These are phyloP conservation scores for Brachypalpus laphriformis DNA, from an alignment of 2,888 invertebrate species.

Conservation along the genomic window DNA sequence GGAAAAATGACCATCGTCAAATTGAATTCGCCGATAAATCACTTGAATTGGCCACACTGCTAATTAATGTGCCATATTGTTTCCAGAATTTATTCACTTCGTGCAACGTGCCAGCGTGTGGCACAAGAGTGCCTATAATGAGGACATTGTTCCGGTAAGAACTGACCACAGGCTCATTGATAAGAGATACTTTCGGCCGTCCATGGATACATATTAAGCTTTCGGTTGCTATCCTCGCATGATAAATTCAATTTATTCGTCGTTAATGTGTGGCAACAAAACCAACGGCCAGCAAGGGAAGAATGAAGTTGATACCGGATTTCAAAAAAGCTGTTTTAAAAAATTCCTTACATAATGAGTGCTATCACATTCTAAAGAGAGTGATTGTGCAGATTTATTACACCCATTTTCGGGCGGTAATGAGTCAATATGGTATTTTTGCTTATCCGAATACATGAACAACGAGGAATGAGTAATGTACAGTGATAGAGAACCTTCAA, in stretches of 20 bases:
- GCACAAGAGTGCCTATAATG: constrained; percentile 36
- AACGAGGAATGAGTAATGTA: constrained; percentile 5
- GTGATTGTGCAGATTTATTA: constrained; percentile 47
- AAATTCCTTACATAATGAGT: constrained; percentile 31
- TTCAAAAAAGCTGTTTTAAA: constrained; percentile 27
- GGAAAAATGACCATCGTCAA: neutral
- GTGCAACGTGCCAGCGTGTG: neutral
- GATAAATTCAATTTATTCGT: constrained; percentile 65
- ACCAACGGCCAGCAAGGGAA: neutral
- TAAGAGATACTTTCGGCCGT: constrained; percentile 55
- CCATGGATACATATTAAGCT: constrained; percentile 48
- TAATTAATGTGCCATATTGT: constrained; percentile 69
- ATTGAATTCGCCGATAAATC: constrained; percentile 59
- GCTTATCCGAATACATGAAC: neutral
- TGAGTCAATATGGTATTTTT: constrained; percentile 24
- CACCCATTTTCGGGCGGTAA: neutral
- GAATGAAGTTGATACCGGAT: neutral
- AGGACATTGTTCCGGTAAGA: constrained; percentile 32
- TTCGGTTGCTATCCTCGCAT: constrained; percentile 30
- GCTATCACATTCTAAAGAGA: constrained; percentile 38
- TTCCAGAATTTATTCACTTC: constrained; percentile 45
- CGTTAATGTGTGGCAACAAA: constrained; percentile 49
- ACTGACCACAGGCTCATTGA: constrained; percentile 47
- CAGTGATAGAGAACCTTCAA: constrained; percentile 27
- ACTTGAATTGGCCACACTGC: constrained; percentile 40